These are phyloP conservation scores for Nomia melanderi DNA, from an alignment of 1,140 invertebrate genomes.

Conservation along the genomic window DNA sequence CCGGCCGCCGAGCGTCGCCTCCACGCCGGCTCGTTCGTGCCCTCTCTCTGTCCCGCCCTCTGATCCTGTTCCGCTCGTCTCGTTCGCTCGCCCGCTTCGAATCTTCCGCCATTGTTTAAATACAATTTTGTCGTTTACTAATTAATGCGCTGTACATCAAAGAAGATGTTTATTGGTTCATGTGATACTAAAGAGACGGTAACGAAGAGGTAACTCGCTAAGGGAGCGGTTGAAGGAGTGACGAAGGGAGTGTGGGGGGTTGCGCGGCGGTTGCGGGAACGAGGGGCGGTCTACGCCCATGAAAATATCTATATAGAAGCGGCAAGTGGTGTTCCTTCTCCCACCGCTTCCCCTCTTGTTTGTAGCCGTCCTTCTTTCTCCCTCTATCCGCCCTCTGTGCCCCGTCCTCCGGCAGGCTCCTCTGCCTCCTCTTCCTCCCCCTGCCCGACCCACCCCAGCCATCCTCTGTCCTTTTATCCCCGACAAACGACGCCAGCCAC, in stretches of 20 bases:
- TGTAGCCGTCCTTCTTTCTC: constrained; percentile 12
- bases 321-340: constrained; percentile 54
- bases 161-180: constrained; percentile 82
- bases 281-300: constrained; percentile 53
- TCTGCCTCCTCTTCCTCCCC: constrained; percentile 11
- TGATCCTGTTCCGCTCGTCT: constrained; percentile 36
- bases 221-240: constrained; percentile 76
- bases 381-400: constrained; percentile 35
- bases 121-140: constrained; percentile 83
- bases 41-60: constrained; percentile 12
- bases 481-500: constrained; percentile 75
- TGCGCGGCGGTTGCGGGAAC: constrained; percentile 26
- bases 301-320: constrained; percentile 67
- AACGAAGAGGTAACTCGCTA: constrained; percentile 80
- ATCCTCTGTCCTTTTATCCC: constrained; percentile 55
- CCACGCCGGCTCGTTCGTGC: constrained; percentile 8
- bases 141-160: constrained; percentile 81
- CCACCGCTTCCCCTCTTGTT: constrained; percentile 17
- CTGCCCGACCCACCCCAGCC: constrained; percentile 23
- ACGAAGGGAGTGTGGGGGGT: constrained; percentile 58
- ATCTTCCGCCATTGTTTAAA: constrained; percentile 80
- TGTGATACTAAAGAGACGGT: constrained; percentile 82
- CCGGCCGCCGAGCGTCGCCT: constrained; percentile 2
- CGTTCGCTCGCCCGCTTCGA: constrained; percentile 49
- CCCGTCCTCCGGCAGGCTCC: constrained; percentile 14